Evolutionary conservation across 2,113 vertebrate genomes (phyloP).

Genomic region (Ceyx margarethae): DNA sequence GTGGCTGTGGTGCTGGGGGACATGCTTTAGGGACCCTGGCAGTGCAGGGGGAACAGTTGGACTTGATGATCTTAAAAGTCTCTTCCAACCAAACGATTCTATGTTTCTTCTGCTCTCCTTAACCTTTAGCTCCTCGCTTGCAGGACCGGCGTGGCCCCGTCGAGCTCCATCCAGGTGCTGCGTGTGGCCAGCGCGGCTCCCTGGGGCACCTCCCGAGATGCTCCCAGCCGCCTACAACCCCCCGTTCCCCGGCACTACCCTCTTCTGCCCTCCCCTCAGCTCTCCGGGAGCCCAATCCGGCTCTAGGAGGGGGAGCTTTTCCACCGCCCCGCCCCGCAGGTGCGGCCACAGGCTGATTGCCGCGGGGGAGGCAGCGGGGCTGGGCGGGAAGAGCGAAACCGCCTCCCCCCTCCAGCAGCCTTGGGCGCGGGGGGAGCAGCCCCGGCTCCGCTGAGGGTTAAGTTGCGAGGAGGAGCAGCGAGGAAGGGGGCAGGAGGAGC

Average conservation of each 20-base stretch:
- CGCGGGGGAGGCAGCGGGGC: background rate
- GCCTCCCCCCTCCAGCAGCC: background rate
- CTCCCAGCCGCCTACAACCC: background rate
- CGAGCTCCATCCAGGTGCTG: background rate
- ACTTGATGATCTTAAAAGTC: too few species aligned
- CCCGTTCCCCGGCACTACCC: background rate
- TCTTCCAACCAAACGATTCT: too few species aligned
- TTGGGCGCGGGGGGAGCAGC: background rate
- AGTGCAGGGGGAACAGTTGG: too few species aligned
- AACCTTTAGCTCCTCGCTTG: background rate
- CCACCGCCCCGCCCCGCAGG: background rate
- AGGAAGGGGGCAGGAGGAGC: background rate
- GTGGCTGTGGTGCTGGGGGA: too few species aligned
- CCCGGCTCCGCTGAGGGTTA: background rate
- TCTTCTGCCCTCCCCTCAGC: background rate
- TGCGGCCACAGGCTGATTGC: background rate
- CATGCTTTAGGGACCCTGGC: too few species aligned
- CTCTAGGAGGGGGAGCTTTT: background rate
- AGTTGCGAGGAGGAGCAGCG: background rate
- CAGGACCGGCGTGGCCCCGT: background rate
- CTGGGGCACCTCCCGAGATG: too few species aligned
- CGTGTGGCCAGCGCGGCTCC: background rate
- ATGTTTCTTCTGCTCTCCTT: background rate
- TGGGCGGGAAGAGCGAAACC: background rate
- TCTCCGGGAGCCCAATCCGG: background rate